Evolutionary conservation across 1,140 invertebrate genomes (phyloP).

Genomic region (Drepana arcuata): DNA sequence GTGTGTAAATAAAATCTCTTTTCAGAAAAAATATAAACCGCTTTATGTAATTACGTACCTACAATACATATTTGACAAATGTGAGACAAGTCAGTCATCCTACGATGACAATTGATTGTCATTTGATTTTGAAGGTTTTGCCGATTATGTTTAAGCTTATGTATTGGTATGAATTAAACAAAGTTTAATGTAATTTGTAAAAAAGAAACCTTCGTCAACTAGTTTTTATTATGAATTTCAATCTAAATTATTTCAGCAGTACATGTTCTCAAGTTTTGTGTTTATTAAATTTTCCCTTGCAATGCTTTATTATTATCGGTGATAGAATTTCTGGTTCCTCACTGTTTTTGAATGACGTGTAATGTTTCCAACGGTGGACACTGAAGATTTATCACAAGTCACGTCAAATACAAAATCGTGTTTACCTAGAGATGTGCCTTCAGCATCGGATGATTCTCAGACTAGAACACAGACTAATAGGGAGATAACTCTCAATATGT

Average conservation of each 20-base stretch:
- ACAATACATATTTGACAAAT: no score
- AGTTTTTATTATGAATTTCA: constrained; percentile 29
- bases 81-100: no score
- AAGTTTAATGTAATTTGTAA: not conserved
- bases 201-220: constrained; percentile 4
- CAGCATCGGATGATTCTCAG: constrained; percentile 37
- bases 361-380: constrained; percentile 66
- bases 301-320: constrained; percentile 29
- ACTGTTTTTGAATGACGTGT: constrained; percentile 66
- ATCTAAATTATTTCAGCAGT: constrained; percentile 5
- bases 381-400: constrained; percentile 56
- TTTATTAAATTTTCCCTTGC: constrained; percentile 13
- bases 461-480: constrained; percentile 41
- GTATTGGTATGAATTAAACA: no score
- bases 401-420: constrained; percentile 47
- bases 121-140: no score
- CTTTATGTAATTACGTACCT: no score
- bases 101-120: no score
- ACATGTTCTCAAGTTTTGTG: not conserved
- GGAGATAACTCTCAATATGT: constrained; percentile 61
- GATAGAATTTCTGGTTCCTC: constrained; percentile 26
- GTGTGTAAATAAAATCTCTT: no score
- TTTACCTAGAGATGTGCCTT: constrained; percentile 52
- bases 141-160: no score
- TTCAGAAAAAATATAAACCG: no score